These are phyloP conservation scores for Aphidoletes aphidimyza DNA, from an alignment of 2,888 invertebrate species.

Conservation along the genomic window DNA sequence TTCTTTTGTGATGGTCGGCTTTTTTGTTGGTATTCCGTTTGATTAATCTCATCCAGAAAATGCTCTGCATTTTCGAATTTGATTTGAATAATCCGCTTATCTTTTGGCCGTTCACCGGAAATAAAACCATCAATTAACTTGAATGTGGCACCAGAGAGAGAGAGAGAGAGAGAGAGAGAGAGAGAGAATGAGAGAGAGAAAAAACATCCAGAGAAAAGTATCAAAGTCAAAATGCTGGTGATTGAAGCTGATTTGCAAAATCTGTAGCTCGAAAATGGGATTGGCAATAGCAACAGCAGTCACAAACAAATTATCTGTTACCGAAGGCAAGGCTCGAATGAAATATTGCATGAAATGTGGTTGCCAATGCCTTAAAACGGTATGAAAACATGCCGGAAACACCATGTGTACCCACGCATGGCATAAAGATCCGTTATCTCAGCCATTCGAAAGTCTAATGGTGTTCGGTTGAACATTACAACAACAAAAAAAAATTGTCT, in stretches of 20 bases:
- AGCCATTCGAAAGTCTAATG: neutral
- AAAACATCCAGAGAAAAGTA: neutral
- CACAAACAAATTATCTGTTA: neutral
- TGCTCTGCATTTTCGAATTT: neutral
- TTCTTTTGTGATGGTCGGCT: neutral
- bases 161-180: too few species aligned
- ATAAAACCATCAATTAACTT: neutral
- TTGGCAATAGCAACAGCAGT: neutral
- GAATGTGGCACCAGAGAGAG: too few species aligned
- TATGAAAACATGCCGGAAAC: neutral
- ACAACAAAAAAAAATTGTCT: slow-evolving; percentile 2
- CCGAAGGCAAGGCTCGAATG: neutral
- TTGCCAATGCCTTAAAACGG: neutral
- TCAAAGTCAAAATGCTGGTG: neutral
- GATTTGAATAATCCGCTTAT: slow-evolving; percentile 28
- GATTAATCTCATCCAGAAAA: neutral
- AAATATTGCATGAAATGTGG: neutral
- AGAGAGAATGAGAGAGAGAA: too few species aligned
- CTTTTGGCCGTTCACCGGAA: neutral
- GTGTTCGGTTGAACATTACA: neutral
- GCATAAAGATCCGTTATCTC: neutral
- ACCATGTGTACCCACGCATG: neutral
- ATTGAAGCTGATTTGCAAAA: neutral
- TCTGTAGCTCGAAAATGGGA: neutral
- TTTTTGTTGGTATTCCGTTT: slow-evolving; percentile 16